phyloP scores from a whole-genome alignment of 2,888 invertebrate genomes.

The Heterodera filipjevi region DNA sequence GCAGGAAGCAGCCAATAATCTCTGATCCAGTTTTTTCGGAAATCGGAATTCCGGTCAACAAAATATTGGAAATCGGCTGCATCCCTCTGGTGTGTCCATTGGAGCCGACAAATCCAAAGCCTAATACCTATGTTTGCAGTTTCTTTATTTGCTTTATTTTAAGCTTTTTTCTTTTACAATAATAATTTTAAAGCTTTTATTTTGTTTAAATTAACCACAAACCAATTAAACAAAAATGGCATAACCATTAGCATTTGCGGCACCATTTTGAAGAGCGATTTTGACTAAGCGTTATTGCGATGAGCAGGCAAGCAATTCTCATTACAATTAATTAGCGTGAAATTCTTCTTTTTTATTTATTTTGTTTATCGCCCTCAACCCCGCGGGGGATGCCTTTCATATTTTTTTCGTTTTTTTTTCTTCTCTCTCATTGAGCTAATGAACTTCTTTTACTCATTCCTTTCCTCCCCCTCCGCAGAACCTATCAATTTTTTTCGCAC shows the following conservation, averaged over 20 bases:
- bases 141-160: not conserved
- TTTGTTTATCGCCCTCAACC: not conserved
- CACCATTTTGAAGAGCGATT: not conserved
- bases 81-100: too few species aligned
- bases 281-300: too few species aligned
- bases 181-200: not conserved
- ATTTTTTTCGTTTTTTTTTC: not conserved
- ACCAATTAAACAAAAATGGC: not conserved
- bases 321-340: not conserved
- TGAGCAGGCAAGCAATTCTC: not conserved
- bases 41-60: too few species aligned
- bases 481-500: not conserved
- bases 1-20: too few species aligned
- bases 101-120: not conserved
- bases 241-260: not conserved
- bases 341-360: too few species aligned
- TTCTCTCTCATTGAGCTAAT: not conserved
- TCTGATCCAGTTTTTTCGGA: too few species aligned
- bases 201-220: not conserved
- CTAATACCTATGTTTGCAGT: not conserved
- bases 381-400: not conserved
- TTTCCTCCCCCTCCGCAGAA: not conserved
- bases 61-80: too few species aligned
- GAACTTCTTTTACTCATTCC: not conserved
- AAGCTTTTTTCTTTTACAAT: too few species aligned